phyloP scores from a whole-genome alignment of 2,113 vertebrate species.

The Hypomesus transpacificus region DNA sequence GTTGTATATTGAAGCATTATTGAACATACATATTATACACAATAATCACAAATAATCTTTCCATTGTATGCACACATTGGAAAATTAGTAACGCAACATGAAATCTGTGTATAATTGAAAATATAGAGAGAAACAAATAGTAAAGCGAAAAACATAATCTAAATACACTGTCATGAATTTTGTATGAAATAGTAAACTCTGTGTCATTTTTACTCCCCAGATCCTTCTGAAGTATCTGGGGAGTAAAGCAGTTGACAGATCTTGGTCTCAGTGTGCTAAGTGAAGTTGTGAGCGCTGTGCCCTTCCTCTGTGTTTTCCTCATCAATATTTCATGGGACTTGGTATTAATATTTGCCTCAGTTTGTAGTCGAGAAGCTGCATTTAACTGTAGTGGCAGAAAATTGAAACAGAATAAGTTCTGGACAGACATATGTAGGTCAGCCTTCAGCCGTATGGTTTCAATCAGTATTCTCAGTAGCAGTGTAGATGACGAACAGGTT shows the following conservation, averaged over 20 bases:
- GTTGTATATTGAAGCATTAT: no score
- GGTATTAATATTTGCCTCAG: slow-evolving; percentile 64
- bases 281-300: slow-evolving; percentile 39
- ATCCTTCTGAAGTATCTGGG: slow-evolving; percentile 20
- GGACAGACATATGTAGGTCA: slow-evolving; percentile 64
- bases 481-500: slow-evolving; percentile 44
- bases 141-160: no score
- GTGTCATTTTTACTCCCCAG: slow-evolving; percentile 17
- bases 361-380: slow-evolving; percentile 57
- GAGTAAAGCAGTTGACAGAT: slow-evolving; percentile 42
- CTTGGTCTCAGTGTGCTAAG: slow-evolving; percentile 31
- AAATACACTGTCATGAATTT: neutral
- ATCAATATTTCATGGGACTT: slow-evolving; percentile 62
- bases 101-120: no score
- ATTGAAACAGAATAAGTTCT: slow-evolving; percentile 40
- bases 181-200: neutral
- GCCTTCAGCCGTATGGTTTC: slow-evolving; percentile 51
- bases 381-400: slow-evolving; percentile 50
- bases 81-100: neutral
- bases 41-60: neutral
- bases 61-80: slow-evolving; percentile 2
- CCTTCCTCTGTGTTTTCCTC: slow-evolving; percentile 47
- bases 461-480: slow-evolving; percentile 36
- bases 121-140: no score
- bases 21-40: no score